These are phyloP conservation scores for Crematogaster levior DNA, from an alignment of 2,888 invertebrate genomes.

Conservation along the genomic window DNA sequence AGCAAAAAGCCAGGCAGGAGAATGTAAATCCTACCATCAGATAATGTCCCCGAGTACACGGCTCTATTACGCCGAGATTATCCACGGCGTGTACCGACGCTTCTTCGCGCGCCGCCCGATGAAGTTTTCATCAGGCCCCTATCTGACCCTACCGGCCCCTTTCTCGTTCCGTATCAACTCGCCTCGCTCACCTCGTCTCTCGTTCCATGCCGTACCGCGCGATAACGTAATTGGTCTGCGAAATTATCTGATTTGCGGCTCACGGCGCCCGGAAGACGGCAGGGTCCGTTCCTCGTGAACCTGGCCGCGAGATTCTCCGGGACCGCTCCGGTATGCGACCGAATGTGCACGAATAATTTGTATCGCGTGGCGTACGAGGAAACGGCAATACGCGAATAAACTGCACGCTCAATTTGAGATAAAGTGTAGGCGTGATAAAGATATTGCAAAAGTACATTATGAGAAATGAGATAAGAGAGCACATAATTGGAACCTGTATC, in stretches of 20 bases:
- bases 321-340: background rate
- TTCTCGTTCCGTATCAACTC: background rate
- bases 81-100: constrained; percentile 61
- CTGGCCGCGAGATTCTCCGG: background rate
- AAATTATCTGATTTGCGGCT: constrained; percentile 79
- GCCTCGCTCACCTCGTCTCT: constrained; percentile 37
- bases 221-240: constrained; percentile 77
- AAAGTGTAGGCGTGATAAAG: constrained; percentile 23
- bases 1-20: constrained; percentile 55
- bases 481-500: constrained; percentile 4
- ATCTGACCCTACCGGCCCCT: constrained; percentile 1
- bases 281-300: background rate
- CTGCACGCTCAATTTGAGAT: background rate
- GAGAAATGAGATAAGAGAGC: constrained; percentile 19
- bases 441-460: constrained; percentile 27
- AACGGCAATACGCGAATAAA: constrained; percentile 16
- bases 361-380: constrained; percentile 26
- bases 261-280: constrained; percentile 65
- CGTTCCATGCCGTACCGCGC: constrained; percentile 10
- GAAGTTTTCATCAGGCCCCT: constrained; percentile 59
- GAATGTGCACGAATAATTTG: constrained; percentile 41
- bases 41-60: constrained; percentile 75
- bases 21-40: constrained; percentile 79
- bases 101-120: constrained; percentile 52
- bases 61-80: constrained; percentile 77